Conservation (phyloP, 1,140 invertebrate species). For the Coptotermes formosanus region DNA sequence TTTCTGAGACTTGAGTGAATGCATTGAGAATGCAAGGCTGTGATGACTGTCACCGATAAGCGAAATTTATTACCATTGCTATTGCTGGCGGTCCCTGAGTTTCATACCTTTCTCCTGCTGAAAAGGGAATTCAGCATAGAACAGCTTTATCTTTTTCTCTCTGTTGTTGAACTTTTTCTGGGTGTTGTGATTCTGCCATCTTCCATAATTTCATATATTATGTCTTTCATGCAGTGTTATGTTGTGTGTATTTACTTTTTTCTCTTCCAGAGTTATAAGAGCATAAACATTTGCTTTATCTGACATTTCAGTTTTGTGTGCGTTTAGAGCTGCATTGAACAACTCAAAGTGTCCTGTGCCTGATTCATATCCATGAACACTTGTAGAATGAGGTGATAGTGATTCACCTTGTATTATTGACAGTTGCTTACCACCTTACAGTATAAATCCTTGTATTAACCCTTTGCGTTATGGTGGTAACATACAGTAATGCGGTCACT, state of each 20-base stretch:
- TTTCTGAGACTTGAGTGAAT: no score
- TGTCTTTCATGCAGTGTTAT: neutral
- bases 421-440: neutral
- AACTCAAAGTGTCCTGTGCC: neutral
- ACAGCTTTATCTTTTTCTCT: neutral
- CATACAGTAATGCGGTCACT: neutral
- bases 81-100: no score
- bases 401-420: neutral
- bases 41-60: no score
- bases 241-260: neutral
- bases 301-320: neutral
- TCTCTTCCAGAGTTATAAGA: neutral
- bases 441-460: neutral
- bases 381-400: neutral
- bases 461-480: neutral
- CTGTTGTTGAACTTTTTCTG: neutral
- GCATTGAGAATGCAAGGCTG: no score
- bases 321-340: neutral
- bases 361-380: slow-evolving; percentile 13
- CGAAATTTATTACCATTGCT: no score
- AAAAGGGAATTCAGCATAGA: neutral
- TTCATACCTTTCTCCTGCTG: neutral
- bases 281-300: neutral
- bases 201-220: neutral
- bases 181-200: neutral